Percentiles rank a stretch among this genome's conserved stretches.
phyloP scores from a whole-genome alignment of 2,888 invertebrate species.

The Meandrusa payeni region DNA sequence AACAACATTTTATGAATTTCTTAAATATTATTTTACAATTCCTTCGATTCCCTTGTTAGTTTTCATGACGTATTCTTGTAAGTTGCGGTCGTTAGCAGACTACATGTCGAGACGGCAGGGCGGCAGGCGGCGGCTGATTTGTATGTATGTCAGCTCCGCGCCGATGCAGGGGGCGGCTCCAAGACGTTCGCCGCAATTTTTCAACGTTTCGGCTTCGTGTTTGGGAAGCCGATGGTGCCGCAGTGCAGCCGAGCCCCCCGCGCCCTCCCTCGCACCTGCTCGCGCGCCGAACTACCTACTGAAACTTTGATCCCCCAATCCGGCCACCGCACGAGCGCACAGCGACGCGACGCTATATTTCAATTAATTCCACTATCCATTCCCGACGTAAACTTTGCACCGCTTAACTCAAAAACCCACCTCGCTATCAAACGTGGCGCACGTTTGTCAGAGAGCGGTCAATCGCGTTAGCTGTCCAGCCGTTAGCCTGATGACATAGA shows the following conservation, averaged over 20 bases:
- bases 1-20: too few species aligned
- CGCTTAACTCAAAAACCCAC: slow-evolving; percentile 59
- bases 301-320: slow-evolving; percentile 75
- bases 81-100: slow-evolving; percentile 25
- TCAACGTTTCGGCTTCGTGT: slow-evolving; percentile 71
- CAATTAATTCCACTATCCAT: slow-evolving; percentile 76
- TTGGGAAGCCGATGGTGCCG: slow-evolving; percentile 63
- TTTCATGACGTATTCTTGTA: slow-evolving; percentile 7
- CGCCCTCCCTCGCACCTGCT: slow-evolving; percentile 61
- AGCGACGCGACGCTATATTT: slow-evolving; percentile 72
- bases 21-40: too few species aligned
- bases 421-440: slow-evolving; percentile 32
- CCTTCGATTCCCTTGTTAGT: too few species aligned
- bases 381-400: slow-evolving; percentile 58
- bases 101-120: slow-evolving; percentile 27
- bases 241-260: slow-evolving; percentile 37
- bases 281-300: slow-evolving; percentile 60
- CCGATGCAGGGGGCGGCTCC: slow-evolving; percentile 57
- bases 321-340: slow-evolving; percentile 57
- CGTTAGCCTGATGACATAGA: not conserved
- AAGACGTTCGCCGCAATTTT: slow-evolving; percentile 76
- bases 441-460: slow-evolving; percentile 34
- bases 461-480: slow-evolving; percentile 29
- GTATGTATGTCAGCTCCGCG: slow-evolving; percentile 64
- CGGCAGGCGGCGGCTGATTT: slow-evolving; percentile 55